A percentile compares a stretch with the other conserved stretches of the same genome.
Evolutionary conservation across 2,797 vertebrate genomes (phyloP).

Genomic region (Spheniscus humboldti): DNA sequence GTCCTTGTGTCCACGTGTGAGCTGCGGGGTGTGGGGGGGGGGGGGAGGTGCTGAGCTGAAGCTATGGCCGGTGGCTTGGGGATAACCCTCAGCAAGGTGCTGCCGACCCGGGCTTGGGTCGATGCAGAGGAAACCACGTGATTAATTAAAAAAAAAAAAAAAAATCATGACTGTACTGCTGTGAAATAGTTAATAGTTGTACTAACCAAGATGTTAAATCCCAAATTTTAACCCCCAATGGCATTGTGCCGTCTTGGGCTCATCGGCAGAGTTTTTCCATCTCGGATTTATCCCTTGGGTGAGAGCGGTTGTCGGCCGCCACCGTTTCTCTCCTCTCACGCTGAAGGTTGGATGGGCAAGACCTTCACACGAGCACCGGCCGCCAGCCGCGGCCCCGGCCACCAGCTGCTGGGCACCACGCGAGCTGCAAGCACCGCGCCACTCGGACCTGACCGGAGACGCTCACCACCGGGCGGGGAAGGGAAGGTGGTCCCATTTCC

Average conservation of each 20-base stretch:
- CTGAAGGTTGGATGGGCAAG: background rate
- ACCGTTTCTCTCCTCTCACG: background rate
- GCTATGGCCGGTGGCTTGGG: background rate
- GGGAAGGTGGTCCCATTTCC: background rate
- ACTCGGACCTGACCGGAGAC: background rate
- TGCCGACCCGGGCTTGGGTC: background rate
- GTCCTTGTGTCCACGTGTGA: rapidly evolving
- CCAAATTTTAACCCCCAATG: background rate
- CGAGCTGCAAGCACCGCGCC: background rate
- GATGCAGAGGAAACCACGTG: background rate
- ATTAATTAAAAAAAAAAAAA: background rate
- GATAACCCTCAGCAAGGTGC: background rate
- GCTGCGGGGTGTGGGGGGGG: background rate
- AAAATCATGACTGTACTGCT: too few species aligned
- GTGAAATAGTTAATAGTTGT: background rate
- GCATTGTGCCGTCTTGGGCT: background rate
- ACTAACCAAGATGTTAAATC: background rate
- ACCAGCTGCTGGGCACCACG: background rate
- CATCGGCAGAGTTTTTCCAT: background rate
- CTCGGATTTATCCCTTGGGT: background rate
- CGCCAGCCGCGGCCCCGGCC: background rate
- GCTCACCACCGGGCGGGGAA: too few species aligned
- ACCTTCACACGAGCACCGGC: background rate
- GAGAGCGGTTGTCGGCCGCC: too few species aligned
- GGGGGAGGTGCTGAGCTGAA: background rate